Percentiles rank a stretch among this genome's conserved stretches.
These are phyloP conservation scores for Stenchaetothrips biformis DNA, from an alignment of 2,888 invertebrate genomes.

Conservation along the genomic window DNA sequence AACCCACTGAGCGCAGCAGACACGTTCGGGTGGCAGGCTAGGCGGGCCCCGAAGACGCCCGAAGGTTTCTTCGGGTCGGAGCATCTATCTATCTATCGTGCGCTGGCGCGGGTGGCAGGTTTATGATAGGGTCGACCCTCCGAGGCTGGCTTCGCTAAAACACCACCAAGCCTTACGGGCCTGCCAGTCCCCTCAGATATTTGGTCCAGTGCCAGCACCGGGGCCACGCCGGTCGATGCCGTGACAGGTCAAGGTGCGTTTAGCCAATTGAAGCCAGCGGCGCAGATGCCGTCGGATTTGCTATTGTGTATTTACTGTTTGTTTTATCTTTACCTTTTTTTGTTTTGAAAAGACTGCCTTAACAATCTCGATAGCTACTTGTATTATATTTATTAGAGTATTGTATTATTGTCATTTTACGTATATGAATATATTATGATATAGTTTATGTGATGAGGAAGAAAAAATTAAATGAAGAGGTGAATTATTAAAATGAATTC, in stretches of 20 bases:
- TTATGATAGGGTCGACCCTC: too few species aligned
- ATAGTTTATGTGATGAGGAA: conserved; percentile 16
- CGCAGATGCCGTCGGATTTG: background rate
- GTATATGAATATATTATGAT: conserved; percentile 14
- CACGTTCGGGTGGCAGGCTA: too few species aligned
- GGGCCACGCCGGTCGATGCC: too few species aligned
- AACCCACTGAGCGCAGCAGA: too few species aligned
- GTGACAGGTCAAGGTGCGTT: conserved; percentile 13
- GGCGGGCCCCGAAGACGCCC: too few species aligned
- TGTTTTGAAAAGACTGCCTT: conserved; percentile 21
- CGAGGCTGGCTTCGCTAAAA: too few species aligned
- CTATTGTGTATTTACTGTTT: background rate
- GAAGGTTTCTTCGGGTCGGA: too few species aligned
- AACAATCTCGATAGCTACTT: conserved; percentile 21
- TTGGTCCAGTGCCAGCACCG: too few species aligned
- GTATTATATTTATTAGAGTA: conserved; percentile 7
- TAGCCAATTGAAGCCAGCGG: conserved; percentile 9
- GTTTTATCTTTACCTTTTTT: background rate
- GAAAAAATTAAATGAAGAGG: background rate
- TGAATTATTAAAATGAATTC: background rate
- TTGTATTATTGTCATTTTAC: conserved; percentile 18
- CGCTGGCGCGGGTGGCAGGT: too few species aligned
- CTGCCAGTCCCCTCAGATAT: too few species aligned
- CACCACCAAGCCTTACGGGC: too few species aligned
- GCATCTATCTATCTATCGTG: too few species aligned